A percentile compares a stretch with the other conserved stretches of the same genome.
Evolutionary conservation across 2,888 invertebrate species (phyloP).

Genomic region (Himalopsyche kuldschensis): DNA sequence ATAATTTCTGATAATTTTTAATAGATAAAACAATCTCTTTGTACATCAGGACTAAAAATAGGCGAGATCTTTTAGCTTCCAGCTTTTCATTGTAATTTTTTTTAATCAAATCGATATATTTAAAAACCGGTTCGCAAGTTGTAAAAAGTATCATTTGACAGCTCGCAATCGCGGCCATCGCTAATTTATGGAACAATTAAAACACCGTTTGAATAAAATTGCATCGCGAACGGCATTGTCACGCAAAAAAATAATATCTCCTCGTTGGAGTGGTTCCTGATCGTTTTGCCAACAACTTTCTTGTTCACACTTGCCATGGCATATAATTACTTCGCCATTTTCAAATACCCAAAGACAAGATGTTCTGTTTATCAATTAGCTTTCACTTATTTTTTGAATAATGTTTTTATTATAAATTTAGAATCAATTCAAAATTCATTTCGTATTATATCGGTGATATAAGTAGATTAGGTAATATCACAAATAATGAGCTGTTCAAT

Average conservation of each 20-base stretch:
- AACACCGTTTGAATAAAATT: too few species aligned
- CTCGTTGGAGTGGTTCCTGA: neutral
- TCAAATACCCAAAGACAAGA: neutral
- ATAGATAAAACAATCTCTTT: too few species aligned
- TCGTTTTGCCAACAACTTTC: neutral
- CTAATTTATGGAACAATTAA: too few species aligned
- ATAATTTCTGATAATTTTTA: too few species aligned
- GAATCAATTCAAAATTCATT: neutral
- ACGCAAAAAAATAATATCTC: neutral
- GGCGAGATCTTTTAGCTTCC: too few species aligned
- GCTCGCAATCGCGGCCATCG: too few species aligned
- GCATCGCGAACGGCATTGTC: neutral
- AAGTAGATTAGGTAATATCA: neutral
- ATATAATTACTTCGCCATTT: neutral
- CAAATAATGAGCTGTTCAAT: too few species aligned
- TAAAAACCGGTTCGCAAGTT: neutral
- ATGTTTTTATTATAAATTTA: neutral
- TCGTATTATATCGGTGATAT: neutral
- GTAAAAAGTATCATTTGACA: neutral
- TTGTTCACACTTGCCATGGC: neutral
- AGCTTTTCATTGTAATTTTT: too few species aligned
- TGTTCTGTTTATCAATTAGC: neutral
- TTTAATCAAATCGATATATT: neutral
- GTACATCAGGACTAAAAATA: too few species aligned
- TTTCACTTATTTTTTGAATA: neutral